phyloP scores from a whole-genome alignment of 1,140 invertebrate species.

The Reticulitermes speratus region DNA sequence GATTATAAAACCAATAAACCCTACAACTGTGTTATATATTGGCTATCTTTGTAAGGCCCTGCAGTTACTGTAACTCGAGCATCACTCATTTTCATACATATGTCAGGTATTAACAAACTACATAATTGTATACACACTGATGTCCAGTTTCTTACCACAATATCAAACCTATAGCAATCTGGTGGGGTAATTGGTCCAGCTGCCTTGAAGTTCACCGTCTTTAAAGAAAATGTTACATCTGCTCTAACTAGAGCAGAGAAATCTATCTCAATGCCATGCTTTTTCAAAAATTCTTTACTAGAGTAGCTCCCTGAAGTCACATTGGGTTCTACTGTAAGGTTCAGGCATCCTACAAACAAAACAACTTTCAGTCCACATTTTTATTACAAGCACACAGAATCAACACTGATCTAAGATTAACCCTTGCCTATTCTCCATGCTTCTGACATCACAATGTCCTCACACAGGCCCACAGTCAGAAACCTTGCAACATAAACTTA shows the following conservation, averaged over 20 bases:
- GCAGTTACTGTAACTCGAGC: not conserved
- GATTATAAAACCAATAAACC: too few species aligned
- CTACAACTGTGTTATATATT: too few species aligned
- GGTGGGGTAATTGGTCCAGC: conserved; percentile 79
- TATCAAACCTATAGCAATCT: conserved; percentile 85
- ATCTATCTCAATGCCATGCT: conserved; percentile 63
- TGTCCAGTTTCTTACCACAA: conserved; percentile 50
- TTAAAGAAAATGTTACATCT: conserved; percentile 72
- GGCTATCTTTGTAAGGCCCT: too few species aligned
- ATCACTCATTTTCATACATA: not conserved
- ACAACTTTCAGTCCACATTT: not conserved
- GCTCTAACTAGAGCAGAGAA: conserved; percentile 76
- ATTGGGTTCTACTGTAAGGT: conserved; percentile 35
- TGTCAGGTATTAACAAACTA: not conserved
- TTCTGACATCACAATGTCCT: too few species aligned
- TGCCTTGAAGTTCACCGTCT: conserved; percentile 86
- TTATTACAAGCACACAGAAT: not conserved
- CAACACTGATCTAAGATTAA: too few species aligned
- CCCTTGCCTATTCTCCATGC: too few species aligned
- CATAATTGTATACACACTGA: not conserved
- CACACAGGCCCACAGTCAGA: too few species aligned
- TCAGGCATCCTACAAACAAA: conserved; percentile 40
- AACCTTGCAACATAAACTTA: too few species aligned
- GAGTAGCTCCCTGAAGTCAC: conserved; percentile 48
- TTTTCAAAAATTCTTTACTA: conserved; percentile 59